These are phyloP conservation scores for Microcebus griseorufus DNA, from an alignment of 2,113 vertebrate species.

Conservation along the genomic window DNA sequence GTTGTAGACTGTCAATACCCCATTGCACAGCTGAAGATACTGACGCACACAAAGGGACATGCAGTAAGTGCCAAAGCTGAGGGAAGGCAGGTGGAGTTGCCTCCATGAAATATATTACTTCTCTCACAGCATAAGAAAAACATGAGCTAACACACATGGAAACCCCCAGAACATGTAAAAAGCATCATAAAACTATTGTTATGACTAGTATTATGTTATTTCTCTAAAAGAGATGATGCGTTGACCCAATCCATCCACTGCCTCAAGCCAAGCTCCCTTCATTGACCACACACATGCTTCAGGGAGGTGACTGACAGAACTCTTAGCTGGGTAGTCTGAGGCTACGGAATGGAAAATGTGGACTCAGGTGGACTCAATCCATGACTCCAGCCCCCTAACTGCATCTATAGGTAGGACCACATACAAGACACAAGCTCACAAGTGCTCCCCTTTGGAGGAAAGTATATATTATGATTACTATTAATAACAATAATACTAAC, in stretches of 20 bases:
- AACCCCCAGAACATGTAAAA: constrained; percentile 6
- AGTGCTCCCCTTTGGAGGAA: neutral
- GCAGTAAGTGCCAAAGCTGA: neutral
- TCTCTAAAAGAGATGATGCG: neutral
- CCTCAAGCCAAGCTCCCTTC: neutral
- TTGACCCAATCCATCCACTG: neutral
- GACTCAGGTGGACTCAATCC: neutral
- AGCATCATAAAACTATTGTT: neutral
- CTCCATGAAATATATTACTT: neutral
- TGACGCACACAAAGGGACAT: neutral
- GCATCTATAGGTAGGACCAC: neutral
- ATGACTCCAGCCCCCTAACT: neutral
- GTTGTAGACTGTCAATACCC: neutral
- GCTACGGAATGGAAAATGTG: neutral
- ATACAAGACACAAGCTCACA: neutral
- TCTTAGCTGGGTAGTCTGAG: neutral
- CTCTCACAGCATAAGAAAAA: neutral
- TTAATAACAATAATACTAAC: neutral
- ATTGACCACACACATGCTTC: neutral
- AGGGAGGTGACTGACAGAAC: neutral
- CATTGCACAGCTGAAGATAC: neutral
- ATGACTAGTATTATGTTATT: neutral
- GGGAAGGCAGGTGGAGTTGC: neutral
- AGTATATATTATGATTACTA: neutral
- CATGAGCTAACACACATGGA: neutral